Evolutionary conservation across 2,113 vertebrate species (phyloP).

Genomic region (Mirounga angustirostris): DNA sequence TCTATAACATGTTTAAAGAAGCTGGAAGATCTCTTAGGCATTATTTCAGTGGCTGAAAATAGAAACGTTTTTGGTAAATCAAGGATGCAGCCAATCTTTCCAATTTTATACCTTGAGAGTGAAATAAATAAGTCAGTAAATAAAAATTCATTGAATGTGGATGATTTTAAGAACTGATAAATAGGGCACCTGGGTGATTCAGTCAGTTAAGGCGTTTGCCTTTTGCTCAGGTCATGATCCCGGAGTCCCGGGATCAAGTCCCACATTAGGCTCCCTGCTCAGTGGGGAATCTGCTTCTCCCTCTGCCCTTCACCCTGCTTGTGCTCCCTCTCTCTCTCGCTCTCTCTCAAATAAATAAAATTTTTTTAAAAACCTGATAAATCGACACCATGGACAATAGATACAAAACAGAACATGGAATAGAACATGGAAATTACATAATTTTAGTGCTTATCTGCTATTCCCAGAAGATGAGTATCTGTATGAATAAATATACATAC

Average conservation of each 20-base stretch:
- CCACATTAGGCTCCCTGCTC: too few species aligned
- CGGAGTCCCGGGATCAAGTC: too few species aligned
- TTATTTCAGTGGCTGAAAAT: neutral
- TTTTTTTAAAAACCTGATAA: neutral
- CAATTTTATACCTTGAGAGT: neutral
- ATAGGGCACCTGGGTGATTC: too few species aligned
- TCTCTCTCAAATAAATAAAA: too few species aligned
- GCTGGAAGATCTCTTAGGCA: neutral
- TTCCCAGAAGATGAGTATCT: neutral
- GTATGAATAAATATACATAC: neutral
- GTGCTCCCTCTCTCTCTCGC: too few species aligned
- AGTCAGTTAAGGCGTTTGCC: too few species aligned
- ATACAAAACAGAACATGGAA: neutral
- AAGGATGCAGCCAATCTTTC: neutral
- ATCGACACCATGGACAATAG: neutral
- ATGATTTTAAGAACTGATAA: neutral
- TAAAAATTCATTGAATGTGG: neutral
- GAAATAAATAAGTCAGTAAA: neutral
- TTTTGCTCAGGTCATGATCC: too few species aligned
- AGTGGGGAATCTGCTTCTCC: too few species aligned
- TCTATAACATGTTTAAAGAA: neutral
- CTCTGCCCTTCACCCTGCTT: too few species aligned
- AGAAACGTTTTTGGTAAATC: conserved; percentile 3
- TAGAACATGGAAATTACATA: neutral
- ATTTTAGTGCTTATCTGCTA: neutral